Conservation (phyloP, 2,113 vertebrate genomes). For the Leucopsar rothschildi region DNA sequence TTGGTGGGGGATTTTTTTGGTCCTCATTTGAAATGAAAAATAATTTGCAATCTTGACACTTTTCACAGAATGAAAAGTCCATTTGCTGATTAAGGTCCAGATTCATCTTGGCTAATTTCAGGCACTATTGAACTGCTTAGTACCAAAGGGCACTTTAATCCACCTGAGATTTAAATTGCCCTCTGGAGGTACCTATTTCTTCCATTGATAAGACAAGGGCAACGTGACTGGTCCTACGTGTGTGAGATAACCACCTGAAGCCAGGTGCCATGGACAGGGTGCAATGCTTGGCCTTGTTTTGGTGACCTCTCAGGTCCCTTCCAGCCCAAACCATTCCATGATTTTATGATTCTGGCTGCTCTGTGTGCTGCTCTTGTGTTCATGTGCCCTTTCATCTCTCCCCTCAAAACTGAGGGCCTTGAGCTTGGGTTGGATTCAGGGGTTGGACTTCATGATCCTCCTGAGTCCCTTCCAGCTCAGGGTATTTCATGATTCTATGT, state of each 20-base stretch:
- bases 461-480: not conserved
- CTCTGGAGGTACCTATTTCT: conserved; percentile 37
- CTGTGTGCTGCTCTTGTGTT: fast-evolving
- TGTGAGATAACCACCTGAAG: not conserved
- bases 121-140: conserved; percentile 34
- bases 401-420: not conserved
- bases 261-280: not conserved
- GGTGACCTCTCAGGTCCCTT: not conserved
- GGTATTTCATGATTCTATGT: not conserved
- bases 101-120: conserved; percentile 40
- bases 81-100: conserved; percentile 61
- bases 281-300: not conserved
- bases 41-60: conserved; percentile 65
- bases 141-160: conserved; percentile 58
- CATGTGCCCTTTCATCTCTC: not conserved
- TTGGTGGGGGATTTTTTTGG: not conserved
- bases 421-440: not conserved
- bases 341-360: not conserved
- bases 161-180: conserved; percentile 38
- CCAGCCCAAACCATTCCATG: not conserved
- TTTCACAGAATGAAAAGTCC: conserved; percentile 49
- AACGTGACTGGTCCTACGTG: not conserved
- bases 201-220: not conserved
- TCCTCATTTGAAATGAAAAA: conserved; percentile 50
- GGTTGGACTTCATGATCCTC: not conserved